A percentile compares a stretch with the other conserved stretches of the same genome.
phyloP scores from a whole-genome alignment of 2,888 invertebrate species.

The Hylaea fasciaria region DNA sequence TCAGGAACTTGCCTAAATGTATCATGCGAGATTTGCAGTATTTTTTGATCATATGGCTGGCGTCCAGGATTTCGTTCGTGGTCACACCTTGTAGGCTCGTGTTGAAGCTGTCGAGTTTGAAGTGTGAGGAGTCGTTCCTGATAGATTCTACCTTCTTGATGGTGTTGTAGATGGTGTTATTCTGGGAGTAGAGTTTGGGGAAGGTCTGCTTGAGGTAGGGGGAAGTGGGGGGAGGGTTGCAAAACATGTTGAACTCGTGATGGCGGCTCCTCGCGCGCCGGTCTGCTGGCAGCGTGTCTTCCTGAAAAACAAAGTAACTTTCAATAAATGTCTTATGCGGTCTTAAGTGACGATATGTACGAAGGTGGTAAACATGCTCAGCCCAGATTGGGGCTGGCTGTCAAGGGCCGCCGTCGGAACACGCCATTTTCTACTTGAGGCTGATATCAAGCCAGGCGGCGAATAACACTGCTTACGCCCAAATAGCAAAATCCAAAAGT shows the following conservation, averaged over 20 bases:
- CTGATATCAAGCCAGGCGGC: too few species aligned
- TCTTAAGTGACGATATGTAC: too few species aligned
- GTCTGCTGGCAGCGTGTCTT: conserved; percentile 53
- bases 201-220: conserved; percentile 49
- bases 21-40: conserved; percentile 56
- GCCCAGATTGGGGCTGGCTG: too few species aligned
- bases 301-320: conserved; percentile 50
- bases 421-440: too few species aligned
- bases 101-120: conserved; percentile 54
- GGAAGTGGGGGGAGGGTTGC: conserved; percentile 56
- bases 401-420: too few species aligned
- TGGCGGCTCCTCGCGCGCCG: conserved; percentile 58
- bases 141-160: conserved; percentile 43
- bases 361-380: too few species aligned
- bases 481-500: too few species aligned
- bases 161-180: conserved; percentile 43
- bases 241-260: conserved; percentile 60
- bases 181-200: conserved; percentile 57
- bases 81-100: conserved; percentile 43
- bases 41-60: conserved; percentile 59
- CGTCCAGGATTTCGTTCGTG: conserved; percentile 53
- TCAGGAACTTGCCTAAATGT: conserved; percentile 51
- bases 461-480: too few species aligned
- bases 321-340: background rate
- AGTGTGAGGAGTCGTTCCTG: conserved; percentile 31